Evolutionary conservation across 2,888 invertebrate genomes (phyloP).

Genomic region (Meganola albula): DNA sequence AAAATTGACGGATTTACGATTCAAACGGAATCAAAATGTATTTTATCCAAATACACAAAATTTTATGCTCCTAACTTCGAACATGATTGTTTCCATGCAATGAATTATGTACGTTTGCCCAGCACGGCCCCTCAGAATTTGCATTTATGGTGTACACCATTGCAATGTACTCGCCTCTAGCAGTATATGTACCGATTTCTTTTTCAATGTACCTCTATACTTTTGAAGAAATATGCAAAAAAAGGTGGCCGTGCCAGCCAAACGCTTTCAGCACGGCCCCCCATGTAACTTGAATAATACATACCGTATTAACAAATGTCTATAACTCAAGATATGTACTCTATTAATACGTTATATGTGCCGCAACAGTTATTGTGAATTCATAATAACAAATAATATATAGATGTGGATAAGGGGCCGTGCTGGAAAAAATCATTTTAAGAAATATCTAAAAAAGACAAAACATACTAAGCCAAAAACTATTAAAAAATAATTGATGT

Average conservation of each 20-base stretch:
- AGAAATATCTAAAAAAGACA: constrained; percentile 3
- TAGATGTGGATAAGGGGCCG: background rate
- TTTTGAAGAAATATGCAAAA: constrained; percentile 1
- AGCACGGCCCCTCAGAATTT: constrained; percentile 3
- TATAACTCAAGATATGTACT: constrained; percentile 1
- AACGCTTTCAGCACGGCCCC: constrained; percentile 3
- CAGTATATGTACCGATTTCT: constrained; percentile 2
- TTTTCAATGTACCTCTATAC: constrained; percentile 1
- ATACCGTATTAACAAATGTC: constrained; percentile 1
- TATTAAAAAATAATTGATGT: constrained; percentile 2
- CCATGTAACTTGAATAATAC: constrained; percentile 1
- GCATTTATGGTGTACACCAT: constrained; percentile 3
- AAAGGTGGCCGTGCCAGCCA: constrained; percentile 3
- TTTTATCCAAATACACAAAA: no score
- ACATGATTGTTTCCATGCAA: no score
- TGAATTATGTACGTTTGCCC: constrained; percentile 3
- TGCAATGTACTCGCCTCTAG: constrained; percentile 3
- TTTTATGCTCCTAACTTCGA: no score
- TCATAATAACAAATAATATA: constrained; percentile 1
- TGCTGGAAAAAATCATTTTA: constrained; percentile 2
- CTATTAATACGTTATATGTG: constrained; percentile 1
- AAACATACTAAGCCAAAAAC: constrained; percentile 2
- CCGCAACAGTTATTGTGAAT: constrained; percentile 1
- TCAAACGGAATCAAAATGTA: no score
- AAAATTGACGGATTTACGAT: no score